These are phyloP conservation scores for Otus scops DNA, from an alignment of 2,797 vertebrate genomes.

Conservation along the genomic window DNA sequence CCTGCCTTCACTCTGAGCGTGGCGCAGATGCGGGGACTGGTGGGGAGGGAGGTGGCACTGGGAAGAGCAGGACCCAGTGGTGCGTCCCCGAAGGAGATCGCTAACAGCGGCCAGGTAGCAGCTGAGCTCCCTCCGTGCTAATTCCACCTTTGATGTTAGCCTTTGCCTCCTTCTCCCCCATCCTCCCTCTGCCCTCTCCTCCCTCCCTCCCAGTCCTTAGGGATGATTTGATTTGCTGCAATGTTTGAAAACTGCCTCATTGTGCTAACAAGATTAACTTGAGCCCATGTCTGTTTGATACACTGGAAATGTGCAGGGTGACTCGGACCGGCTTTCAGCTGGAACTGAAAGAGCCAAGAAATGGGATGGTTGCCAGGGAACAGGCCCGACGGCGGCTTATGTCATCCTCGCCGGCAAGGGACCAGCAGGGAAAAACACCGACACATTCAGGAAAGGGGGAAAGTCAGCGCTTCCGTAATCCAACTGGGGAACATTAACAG, in stretches of 20 bases:
- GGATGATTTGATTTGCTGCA: slow-evolving; percentile 89
- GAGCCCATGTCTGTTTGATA: slow-evolving; percentile 85
- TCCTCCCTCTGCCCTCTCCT: slow-evolving; percentile 38
- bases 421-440: slow-evolving; percentile 39
- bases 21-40: neutral
- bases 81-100: neutral
- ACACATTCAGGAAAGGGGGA: slow-evolving; percentile 15
- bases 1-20: slow-evolving; percentile 35
- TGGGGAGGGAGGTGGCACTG: neutral
- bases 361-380: slow-evolving; percentile 86
- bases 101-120: neutral
- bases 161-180: neutral
- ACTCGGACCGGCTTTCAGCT: slow-evolving; percentile 81
- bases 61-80: neutral
- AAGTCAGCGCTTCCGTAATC: neutral
- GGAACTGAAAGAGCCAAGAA: slow-evolving; percentile 75
- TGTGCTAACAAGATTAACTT: slow-evolving; percentile 88
- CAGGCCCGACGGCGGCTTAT: slow-evolving; percentile 74
- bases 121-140: neutral
- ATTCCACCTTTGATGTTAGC: slow-evolving; percentile 47
- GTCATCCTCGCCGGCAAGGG: slow-evolving; percentile 66
- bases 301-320: slow-evolving; percentile 83
- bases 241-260: slow-evolving; percentile 90
- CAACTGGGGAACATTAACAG: neutral
- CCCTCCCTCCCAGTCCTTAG: slow-evolving; percentile 75